Conservation (phyloP, 2,113 vertebrate genomes). For the Sapayoa aenigma region DNA sequence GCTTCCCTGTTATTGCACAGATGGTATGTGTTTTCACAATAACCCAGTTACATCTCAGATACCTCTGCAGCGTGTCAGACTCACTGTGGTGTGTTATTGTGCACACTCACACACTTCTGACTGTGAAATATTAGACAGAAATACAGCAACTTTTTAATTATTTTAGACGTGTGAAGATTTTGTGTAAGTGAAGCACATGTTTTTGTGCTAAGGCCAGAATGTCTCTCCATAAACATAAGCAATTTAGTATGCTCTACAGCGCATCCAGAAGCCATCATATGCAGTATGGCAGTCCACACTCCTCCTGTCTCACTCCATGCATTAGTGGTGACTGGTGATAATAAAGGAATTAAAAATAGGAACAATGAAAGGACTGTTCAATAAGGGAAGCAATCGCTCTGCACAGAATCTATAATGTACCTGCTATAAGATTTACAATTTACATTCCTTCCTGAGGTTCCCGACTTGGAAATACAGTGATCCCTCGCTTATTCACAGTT, state of each 20-base stretch:
- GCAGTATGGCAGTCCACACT: not conserved
- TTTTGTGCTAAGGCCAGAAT: not conserved
- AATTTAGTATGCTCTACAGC: not conserved
- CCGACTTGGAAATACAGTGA: rapidly evolving
- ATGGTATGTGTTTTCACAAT: not conserved
- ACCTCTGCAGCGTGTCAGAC: not conserved
- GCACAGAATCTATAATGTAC: not conserved
- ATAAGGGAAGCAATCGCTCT: not conserved
- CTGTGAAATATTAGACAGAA: not conserved
- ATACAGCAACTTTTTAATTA: not conserved
- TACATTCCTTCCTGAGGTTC: not conserved
- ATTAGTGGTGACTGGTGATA: not conserved
- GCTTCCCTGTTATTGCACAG: not conserved
- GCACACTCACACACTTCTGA: not conserved
- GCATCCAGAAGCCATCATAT: not conserved
- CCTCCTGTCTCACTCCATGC: not conserved
- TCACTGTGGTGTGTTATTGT: not conserved
- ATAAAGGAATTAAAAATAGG: not conserved
- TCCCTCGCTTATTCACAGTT: too few species aligned
- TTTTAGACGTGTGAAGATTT: not conserved
- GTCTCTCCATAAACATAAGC: not conserved
- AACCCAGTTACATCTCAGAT: not conserved
- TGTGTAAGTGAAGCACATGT: not conserved
- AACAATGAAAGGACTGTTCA: not conserved
- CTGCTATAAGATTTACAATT: not conserved